Conservation (phyloP, 2,888 invertebrate species). For the Halocaridina rubra region DNA sequence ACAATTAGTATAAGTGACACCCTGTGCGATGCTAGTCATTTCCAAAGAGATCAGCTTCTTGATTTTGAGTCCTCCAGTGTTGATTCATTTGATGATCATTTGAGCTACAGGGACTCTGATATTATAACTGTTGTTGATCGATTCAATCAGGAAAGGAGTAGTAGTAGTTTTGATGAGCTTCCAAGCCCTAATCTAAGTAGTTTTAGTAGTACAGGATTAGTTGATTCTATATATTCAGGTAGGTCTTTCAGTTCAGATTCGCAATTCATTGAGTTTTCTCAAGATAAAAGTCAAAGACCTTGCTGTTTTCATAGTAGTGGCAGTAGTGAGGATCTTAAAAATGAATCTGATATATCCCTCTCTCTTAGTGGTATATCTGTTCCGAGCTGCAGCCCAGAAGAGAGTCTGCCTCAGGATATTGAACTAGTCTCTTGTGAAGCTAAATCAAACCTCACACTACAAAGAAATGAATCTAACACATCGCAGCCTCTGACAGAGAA, state of each 20-base stretch:
- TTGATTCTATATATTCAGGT: slow-evolving; percentile 25
- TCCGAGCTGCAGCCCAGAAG: background rate
- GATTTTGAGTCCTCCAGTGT: slow-evolving; percentile 52
- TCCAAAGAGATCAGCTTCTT: slow-evolving; percentile 12
- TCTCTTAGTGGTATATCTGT: background rate
- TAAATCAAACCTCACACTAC: too few relatives aligned
- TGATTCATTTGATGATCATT: slow-evolving; percentile 42
- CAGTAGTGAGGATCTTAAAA: background rate
- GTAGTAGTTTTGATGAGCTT: slow-evolving; percentile 47
- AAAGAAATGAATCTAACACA: too few relatives aligned
- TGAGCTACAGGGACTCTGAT: slow-evolving; percentile 35
- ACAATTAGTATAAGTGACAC: slow-evolving; percentile 53
- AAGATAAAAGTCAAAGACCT: background rate
- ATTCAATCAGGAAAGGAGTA: background rate
- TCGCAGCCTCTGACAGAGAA: too few relatives aligned
- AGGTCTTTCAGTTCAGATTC: slow-evolving; percentile 36
- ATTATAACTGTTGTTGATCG: slow-evolving; percentile 40
- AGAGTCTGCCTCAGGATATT: background rate
- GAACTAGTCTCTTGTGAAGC: background rate
- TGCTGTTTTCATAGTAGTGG: background rate
- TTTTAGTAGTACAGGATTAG: slow-evolving; percentile 29
- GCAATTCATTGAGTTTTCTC: background rate
- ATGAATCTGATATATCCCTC: background rate
- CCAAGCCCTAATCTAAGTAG: slow-evolving; percentile 49
- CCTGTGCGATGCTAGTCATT: slow-evolving; percentile 35